These are phyloP conservation scores for Amphiprion clarkii DNA, from an alignment of 2,797 vertebrate genomes.

Conservation along the genomic window DNA sequence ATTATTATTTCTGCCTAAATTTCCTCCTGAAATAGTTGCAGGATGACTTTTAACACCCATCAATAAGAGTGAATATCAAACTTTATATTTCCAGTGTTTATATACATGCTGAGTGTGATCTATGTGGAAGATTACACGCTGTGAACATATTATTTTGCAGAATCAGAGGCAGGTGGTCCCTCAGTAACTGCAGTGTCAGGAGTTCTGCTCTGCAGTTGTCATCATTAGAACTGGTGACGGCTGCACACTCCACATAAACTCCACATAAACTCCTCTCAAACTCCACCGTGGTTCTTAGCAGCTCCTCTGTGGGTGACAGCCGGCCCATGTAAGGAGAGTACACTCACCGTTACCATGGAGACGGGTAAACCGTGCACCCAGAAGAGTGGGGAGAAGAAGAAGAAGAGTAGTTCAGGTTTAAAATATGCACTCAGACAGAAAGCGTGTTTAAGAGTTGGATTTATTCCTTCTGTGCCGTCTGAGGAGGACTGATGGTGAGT, in stretches of 20 bases:
- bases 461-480: conserved; percentile 13
- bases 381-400: conserved; percentile 9
- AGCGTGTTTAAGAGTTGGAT: conserved; percentile 29
- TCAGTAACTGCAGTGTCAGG: conserved; percentile 39
- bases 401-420: conserved; percentile 32
- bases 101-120: background rate
- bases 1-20: too few relatives aligned
- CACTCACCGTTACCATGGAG: conserved; percentile 71
- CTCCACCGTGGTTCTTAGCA: conserved; percentile 25
- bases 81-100: background rate
- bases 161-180: conserved; percentile 35
- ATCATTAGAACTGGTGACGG: conserved; percentile 44
- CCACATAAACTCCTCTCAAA: background rate
- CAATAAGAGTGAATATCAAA: background rate
- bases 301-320: conserved; percentile 27
- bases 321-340: conserved; percentile 31
- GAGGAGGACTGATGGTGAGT: conserved; percentile 62
- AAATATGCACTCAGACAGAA: conserved; percentile 7
- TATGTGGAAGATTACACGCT: background rate
- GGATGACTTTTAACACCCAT: background rate
- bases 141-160: background rate
- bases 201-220: conserved; percentile 50
- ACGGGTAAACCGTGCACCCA: conserved; percentile 74
- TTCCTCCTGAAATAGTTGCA: background rate
- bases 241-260: conserved; percentile 22